Evolutionary conservation across 2,113 vertebrate genomes (phyloP).

Genomic region (Vireo altiloquus): DNA sequence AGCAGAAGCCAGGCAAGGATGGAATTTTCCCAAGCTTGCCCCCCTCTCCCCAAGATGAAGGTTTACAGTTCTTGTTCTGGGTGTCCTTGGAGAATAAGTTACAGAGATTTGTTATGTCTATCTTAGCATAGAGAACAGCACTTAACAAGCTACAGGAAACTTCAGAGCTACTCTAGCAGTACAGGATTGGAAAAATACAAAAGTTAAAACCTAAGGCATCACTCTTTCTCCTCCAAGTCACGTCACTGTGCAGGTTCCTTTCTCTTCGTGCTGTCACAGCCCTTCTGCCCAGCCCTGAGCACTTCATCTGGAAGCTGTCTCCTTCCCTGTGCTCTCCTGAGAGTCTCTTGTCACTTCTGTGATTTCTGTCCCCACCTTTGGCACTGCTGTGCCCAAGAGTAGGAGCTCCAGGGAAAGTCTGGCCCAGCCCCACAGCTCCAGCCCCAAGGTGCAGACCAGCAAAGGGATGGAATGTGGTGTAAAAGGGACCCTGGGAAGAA

Average conservation of each 20-base stretch:
- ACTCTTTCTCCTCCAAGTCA: background rate
- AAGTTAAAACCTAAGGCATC: too few relatives aligned
- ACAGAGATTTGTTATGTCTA: too few relatives aligned
- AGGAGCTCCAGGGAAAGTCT: background rate
- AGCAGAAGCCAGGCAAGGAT: too few relatives aligned
- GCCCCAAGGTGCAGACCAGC: background rate
- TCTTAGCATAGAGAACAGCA: too few relatives aligned
- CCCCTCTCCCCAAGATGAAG: too few relatives aligned
- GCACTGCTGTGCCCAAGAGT: background rate
- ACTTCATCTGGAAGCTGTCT: background rate
- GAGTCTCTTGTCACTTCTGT: background rate
- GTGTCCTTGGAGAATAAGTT: too few relatives aligned
- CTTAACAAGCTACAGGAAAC: too few relatives aligned
- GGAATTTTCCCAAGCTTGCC: too few relatives aligned
- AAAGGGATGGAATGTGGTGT: background rate
- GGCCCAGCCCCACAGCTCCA: background rate
- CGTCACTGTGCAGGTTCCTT: background rate
- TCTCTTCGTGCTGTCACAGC: background rate
- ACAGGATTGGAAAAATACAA: too few relatives aligned
- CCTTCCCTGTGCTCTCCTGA: background rate
- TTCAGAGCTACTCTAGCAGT: too few relatives aligned
- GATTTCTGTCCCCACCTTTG: background rate
- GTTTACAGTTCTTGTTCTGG: too few relatives aligned
- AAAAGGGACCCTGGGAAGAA: background rate
- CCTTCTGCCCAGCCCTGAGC: background rate